phyloP scores from a whole-genome alignment of 1,140 invertebrate genomes.

The Brachionus asplanchnoidis region DNA sequence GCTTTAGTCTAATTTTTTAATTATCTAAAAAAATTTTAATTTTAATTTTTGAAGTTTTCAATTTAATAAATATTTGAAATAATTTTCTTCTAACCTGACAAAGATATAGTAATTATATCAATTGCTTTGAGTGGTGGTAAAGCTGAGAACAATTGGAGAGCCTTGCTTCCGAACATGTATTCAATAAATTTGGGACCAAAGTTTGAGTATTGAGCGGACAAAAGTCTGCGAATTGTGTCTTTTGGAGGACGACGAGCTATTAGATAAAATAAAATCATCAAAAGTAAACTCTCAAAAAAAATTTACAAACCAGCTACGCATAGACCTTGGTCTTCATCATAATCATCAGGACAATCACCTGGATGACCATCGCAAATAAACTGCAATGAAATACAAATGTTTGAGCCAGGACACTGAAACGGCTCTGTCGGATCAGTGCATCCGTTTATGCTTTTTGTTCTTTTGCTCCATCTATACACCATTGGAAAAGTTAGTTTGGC shows the following conservation, averaged over 20 bases:
- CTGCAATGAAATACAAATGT: conserved; percentile 35
- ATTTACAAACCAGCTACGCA: conserved; percentile 9
- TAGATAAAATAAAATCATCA: background rate
- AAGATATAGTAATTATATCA: background rate
- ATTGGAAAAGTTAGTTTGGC: conserved; percentile 38
- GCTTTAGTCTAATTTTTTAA: no score
- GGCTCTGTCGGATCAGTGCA: conserved; percentile 36
- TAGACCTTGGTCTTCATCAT: conserved; percentile 34
- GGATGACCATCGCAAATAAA: conserved; percentile 41
- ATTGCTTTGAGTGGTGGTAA: conserved; percentile 13
- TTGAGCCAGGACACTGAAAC: conserved; percentile 34
- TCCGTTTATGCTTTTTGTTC: conserved; percentile 14
- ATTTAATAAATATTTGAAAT: no score
- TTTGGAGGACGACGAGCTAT: conserved; percentile 29
- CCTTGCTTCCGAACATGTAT: conserved; percentile 37
- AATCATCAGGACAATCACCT: conserved; percentile 41
- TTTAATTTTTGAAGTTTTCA: background rate
- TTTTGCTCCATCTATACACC: conserved; percentile 39
- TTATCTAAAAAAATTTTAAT: background rate
- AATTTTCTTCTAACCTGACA: background rate
- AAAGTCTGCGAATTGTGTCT: conserved; percentile 15
- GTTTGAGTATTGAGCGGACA: background rate
- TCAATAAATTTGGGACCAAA: conserved; percentile 34
- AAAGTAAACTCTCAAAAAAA: background rate
- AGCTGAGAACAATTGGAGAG: background rate